These are phyloP conservation scores for Urechis unicinctus DNA, from an alignment of 2,888 invertebrate genomes.

Conservation along the genomic window DNA sequence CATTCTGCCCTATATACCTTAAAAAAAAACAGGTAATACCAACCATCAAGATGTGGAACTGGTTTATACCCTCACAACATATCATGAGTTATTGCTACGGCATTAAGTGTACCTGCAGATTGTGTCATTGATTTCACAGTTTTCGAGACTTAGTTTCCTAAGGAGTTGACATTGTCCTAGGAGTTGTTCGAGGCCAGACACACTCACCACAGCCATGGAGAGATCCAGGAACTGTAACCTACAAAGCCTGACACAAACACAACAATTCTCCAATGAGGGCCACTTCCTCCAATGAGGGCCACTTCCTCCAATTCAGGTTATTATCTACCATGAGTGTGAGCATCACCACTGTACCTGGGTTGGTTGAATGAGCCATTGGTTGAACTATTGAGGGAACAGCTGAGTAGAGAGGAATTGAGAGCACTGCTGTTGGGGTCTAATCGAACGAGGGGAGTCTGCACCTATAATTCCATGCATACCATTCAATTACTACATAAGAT, in stretches of 20 bases:
- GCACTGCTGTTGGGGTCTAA: background rate
- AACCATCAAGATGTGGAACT: background rate
- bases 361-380: background rate
- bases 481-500: too few relatives aligned
- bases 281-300: too few relatives aligned
- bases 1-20: conserved; percentile 62
- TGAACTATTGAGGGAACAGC: conserved; percentile 4
- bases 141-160: conserved; percentile 79
- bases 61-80: background rate
- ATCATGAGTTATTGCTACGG: background rate
- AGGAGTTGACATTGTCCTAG: conserved; percentile 65
- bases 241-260: conserved; percentile 25
- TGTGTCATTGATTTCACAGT: conserved; percentile 61
- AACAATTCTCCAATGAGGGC: background rate
- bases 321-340: too few relatives aligned
- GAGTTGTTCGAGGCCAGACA: conserved; percentile 46
- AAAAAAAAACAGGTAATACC: conserved; percentile 5
- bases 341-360: too few relatives aligned
- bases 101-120: conserved; percentile 55
- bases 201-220: conserved; percentile 68
- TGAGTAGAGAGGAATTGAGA: background rate
- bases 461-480: too few relatives aligned
- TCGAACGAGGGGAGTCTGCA: background rate
- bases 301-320: too few relatives aligned
- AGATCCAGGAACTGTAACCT: conserved; percentile 76